These are phyloP conservation scores for Ginglymostoma cirratum DNA, from an alignment of 2,113 vertebrate genomes.

Conservation along the genomic window DNA sequence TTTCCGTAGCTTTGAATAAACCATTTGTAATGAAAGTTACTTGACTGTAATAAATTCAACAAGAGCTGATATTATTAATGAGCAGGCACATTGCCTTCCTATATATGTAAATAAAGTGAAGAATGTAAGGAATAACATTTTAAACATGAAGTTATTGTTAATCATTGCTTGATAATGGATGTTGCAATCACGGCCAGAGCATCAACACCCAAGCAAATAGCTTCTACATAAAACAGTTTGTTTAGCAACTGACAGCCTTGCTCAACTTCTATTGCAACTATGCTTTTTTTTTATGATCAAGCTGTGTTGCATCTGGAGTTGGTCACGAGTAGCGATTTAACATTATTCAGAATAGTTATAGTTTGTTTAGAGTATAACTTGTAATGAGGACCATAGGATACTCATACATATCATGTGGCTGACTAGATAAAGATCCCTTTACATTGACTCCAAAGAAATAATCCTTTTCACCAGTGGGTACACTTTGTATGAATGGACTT, in stretches of 20 bases:
- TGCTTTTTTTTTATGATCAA: not conserved
- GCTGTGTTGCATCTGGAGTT: not conserved
- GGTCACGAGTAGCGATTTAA: not conserved
- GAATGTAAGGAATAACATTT: constrained; percentile 31
- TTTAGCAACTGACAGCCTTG: not conserved
- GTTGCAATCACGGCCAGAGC: not conserved
- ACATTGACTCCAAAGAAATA: not conserved
- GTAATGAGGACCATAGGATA: not conserved
- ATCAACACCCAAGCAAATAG: not conserved
- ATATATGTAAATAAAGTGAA: constrained; percentile 59
- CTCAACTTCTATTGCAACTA: not conserved
- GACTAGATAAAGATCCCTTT: not conserved
- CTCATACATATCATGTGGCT: not conserved
- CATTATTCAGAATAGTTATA: not conserved
- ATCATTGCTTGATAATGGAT: constrained; percentile 7
- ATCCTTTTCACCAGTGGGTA: not conserved
- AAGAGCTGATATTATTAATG: constrained; percentile 49
- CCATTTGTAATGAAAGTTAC: constrained; percentile 46
- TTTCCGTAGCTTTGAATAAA: constrained; percentile 70
- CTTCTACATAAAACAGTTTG: not conserved
- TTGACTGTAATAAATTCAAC: constrained; percentile 47
- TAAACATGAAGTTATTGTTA: not conserved
- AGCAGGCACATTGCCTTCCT: constrained; percentile 45
- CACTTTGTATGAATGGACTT: constrained; percentile 21
- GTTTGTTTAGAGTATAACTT: not conserved